Evolutionary conservation across 2,113 vertebrate species (phyloP), one percentile per base, ranked within the genome.

Genomic region (Sebastes schlegelii): DNA sequence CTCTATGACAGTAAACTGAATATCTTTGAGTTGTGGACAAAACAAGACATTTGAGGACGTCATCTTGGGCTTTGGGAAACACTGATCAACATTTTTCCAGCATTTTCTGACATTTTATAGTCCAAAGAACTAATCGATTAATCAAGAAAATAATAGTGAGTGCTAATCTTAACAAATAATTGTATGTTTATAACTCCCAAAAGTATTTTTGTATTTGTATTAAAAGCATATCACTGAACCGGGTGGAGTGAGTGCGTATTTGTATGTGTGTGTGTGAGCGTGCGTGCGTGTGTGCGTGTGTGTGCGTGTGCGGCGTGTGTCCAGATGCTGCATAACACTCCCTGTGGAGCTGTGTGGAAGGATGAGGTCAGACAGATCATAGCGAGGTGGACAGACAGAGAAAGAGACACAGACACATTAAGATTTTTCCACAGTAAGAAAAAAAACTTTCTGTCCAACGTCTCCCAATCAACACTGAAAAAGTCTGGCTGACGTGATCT

Each of bases 341-440:
- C 89, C 85, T 48, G 63, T 64, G 74, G 83, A 90, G 89, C 52
- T 74, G 77, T 79, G 48, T 61, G n/a, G 74, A 77, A 64, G 49
- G 78, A 83, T 88, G 88, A 91, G 80, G 73, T 91, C 87, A 90
- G 84, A 91, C 63, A 63, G 88, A 83, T 80, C 87, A 82, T 40
- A 52, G 62, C 23, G 57, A 85, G 66, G 76, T 66, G 49, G 61
- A 88, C 76, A 86, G 77, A 90, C 60, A 40, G 46, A 82, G 16
- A 80, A 9, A 74, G 63, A 58, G 34, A 51, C 17, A 71, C 23
- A 67, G 34, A 63, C 45, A 26, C 42, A 68, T 2, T 21, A 11
- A 65, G 48, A 69, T 55, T 68, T 51, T 86, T 83, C 62, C 63
- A 86, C 23, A 61, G 80, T 26, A 45, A 54, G 12, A 79, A 62